Conservation (phyloP, 2,113 vertebrate genomes). For the Erythrocercus mccallii region DNA sequence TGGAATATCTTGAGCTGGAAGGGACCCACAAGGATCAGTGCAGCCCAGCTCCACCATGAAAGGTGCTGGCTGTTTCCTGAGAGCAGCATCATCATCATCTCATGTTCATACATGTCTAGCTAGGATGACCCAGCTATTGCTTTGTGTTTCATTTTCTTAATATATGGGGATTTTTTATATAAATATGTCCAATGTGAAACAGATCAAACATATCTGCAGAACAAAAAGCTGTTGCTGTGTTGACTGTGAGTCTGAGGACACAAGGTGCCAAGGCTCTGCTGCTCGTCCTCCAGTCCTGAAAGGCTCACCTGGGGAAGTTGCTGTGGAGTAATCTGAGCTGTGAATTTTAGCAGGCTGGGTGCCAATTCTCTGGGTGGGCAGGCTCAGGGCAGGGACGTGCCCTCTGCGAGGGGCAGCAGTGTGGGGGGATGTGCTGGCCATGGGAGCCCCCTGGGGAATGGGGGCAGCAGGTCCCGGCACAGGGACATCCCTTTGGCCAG, state of each 20-base stretch:
- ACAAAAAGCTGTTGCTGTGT: rapidly evolving
- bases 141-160: background rate
- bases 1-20: background rate
- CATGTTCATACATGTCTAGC: rapidly evolving
- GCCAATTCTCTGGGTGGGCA: background rate
- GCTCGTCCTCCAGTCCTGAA: background rate
- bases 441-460: rapidly evolving
- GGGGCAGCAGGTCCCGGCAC: background rate
- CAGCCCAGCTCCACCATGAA: background rate
- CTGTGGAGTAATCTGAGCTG: background rate
- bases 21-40: rapidly evolving
- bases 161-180: background rate
- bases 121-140: background rate
- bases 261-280: background rate
- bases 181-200: background rate
- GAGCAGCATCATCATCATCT: rapidly evolving
- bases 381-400: background rate
- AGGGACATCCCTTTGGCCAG: rapidly evolving
- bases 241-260: background rate
- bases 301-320: rapidly evolving
- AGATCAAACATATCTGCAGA: background rate
- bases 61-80: background rate
- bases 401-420: rapidly evolving
- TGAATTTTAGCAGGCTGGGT: background rate
- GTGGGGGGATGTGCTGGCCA: background rate